Conservation (phyloP, 1,140 invertebrate species). For the Cydia fagiglandana region DNA sequence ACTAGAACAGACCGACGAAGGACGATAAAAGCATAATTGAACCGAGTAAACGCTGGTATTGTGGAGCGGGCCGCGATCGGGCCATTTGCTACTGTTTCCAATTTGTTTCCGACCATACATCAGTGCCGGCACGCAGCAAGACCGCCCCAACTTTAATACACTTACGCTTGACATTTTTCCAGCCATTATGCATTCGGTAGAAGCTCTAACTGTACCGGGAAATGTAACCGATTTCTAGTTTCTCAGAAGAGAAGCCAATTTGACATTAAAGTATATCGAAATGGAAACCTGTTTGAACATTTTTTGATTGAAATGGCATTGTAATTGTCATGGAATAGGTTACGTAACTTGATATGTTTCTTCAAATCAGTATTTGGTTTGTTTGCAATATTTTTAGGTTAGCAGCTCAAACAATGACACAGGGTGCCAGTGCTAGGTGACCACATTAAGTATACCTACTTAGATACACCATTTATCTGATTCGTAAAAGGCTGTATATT, state of each 20-base stretch:
- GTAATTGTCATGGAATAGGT: conserved; percentile 38
- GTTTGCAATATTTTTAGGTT: too few species aligned
- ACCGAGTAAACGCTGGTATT: conserved; percentile 40
- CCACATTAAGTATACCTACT: too few species aligned
- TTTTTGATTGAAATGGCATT: conserved; percentile 46
- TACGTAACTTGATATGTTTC: not conserved
- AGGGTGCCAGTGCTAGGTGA: too few species aligned
- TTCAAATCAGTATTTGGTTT: not conserved
- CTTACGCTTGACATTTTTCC: conserved; percentile 72
- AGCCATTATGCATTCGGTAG: conserved; percentile 68
- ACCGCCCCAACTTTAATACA: conserved; percentile 68
- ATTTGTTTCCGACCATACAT: conserved; percentile 72
- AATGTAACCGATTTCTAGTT: conserved; percentile 10
- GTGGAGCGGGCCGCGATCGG: conserved; percentile 56
- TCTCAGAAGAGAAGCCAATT: conserved; percentile 35
- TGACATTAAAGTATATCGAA: conserved; percentile 16
- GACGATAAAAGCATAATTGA: conserved; percentile 25
- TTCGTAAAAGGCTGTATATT: too few species aligned
- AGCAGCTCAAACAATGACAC: too few species aligned
- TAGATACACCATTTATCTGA: too few species aligned
- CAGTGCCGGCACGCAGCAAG: conserved; percentile 62
- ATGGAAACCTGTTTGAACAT: not conserved
- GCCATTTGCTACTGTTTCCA: conserved; percentile 72
- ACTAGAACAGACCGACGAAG: not conserved
- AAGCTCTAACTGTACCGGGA: conserved; percentile 40